phyloP scores from a whole-genome alignment of 30 jellyfish, hydroid and myxozoan genomes.

The Nemopilema nomurai region DNA sequence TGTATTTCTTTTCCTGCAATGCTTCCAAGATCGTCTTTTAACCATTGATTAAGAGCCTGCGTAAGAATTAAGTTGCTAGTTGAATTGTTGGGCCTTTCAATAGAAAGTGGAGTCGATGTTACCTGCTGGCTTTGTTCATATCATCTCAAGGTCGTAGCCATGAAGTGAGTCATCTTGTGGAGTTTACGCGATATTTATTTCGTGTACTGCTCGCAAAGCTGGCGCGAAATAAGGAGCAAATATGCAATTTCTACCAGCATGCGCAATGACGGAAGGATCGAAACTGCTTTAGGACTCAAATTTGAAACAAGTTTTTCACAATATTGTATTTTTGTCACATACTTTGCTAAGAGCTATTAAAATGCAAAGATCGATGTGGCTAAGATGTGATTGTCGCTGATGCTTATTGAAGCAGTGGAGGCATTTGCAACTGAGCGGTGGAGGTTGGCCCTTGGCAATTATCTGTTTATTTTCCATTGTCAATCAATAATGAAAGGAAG shows the following conservation, averaged over 20 bases:
- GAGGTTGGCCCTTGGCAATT: not conserved
- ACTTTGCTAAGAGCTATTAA: no score
- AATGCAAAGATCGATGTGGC: no score
- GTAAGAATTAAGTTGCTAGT: not conserved
- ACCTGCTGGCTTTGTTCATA: not conserved
- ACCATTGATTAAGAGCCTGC: not conserved
- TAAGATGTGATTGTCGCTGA: not conserved
- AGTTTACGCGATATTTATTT: no score
- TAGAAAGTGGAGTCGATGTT: not conserved
- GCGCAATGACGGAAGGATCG: no score
- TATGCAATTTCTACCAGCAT: no score
- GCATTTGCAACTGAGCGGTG: not conserved
- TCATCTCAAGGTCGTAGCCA: not conserved
- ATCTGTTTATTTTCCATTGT: not conserved
- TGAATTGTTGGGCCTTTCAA: not conserved
- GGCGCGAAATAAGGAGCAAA: no score
- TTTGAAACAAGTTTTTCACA: no score
- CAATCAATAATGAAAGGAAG: not conserved
- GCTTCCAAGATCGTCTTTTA: not conserved
- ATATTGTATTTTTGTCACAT: no score
- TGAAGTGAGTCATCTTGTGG: no score
- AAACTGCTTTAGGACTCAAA: no score
- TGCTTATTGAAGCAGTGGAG: not conserved
- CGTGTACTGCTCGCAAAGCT: no score
- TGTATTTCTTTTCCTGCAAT: not conserved